Percentiles rank a stretch among this genome's conserved stretches.
These are phyloP conservation scores for Lypha dubia DNA, from an alignment of 2,888 invertebrate genomes.

Conservation along the genomic window DNA sequence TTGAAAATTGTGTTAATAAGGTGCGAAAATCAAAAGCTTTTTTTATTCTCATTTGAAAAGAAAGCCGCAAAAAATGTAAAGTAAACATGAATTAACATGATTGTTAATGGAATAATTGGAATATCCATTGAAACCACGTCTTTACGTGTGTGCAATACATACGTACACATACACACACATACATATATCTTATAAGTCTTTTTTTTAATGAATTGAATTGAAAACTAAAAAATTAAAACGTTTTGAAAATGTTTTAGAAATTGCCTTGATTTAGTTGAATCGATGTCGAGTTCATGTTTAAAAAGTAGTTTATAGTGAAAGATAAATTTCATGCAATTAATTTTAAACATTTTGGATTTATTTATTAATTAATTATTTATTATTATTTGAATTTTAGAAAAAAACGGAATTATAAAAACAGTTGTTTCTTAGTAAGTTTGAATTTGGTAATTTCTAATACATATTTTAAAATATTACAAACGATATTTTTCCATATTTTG, in stretches of 20 bases:
- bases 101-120: conserved; percentile 63
- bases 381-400: no score
- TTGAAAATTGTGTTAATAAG: conserved; percentile 71
- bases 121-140: conserved; percentile 30
- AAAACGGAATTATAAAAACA: no score
- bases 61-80: conserved; percentile 58
- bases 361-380: neutral
- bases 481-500: no score
- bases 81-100: conserved; percentile 57
- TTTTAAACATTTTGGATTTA: neutral
- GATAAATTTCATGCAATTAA: neutral
- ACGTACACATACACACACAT: neutral
- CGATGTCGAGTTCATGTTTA: conserved; percentile 12
- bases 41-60: conserved; percentile 15
- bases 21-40: conserved; percentile 70
- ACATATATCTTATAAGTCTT: conserved; percentile 1
- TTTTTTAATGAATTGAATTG: conserved; percentile 15
- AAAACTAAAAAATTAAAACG: neutral
- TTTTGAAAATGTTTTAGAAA: neutral
- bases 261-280: neutral
- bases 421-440: no score
- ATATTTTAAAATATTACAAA: no score
- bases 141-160: no score
- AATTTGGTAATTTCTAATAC: no score
- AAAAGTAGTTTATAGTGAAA: neutral